Conservation (phyloP, 2,888 invertebrate species). For the Corbicula japonica region DNA sequence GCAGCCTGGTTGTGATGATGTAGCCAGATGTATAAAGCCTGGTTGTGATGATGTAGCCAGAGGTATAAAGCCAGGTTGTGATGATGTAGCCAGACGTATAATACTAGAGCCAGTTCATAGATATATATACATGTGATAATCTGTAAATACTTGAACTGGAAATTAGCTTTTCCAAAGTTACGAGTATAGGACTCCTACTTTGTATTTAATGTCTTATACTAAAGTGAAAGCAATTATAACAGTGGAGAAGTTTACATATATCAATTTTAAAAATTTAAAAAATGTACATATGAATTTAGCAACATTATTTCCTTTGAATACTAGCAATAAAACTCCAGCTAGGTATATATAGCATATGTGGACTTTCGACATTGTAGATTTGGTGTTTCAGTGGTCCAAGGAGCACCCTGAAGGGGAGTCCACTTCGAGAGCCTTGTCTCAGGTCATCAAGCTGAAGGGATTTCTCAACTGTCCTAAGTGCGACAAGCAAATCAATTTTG, state of each 20-base stretch:
- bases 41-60: no score
- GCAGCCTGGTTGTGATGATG: no score
- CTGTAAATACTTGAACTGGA: no score
- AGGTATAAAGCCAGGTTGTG: no score
- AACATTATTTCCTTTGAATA: background rate
- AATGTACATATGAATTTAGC: background rate
- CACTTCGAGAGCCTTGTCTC: slow-evolving; percentile 45
- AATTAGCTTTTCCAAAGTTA: no score
- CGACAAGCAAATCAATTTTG: slow-evolving; percentile 63
- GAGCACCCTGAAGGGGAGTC: slow-evolving; percentile 64
- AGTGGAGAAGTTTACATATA: background rate
- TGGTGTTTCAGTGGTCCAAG: slow-evolving; percentile 64
- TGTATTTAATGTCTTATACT: background rate
- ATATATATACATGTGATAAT: no score
- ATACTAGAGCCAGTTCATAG: no score
- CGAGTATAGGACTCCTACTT: no score
- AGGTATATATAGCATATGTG: no score
- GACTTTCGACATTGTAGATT: no score
- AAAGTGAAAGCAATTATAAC: background rate
- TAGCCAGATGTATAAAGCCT: no score
- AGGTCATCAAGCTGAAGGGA: slow-evolving; percentile 61
- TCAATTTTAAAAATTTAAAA: background rate
- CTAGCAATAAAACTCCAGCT: background rate
- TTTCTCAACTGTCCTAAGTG: slow-evolving; percentile 69
- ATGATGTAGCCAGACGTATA: no score